phyloP scores from a whole-genome alignment of 2,113 vertebrate genomes.

The Ibidorhyncha struthersii region DNA sequence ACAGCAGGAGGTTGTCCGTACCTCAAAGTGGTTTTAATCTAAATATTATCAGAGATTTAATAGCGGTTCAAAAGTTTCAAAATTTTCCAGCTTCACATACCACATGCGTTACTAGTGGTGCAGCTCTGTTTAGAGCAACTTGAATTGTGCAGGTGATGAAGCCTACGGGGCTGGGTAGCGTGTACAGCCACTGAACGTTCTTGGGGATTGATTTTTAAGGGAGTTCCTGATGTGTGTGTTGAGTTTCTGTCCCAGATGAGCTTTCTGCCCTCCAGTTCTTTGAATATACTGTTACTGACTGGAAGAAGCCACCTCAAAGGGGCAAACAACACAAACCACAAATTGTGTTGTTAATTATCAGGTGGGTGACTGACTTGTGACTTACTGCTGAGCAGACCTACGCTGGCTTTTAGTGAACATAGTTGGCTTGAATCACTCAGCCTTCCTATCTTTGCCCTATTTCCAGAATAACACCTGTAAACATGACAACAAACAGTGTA shows the following conservation, averaged over 20 bases:
- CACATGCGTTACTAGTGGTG: neutral
- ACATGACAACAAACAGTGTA: neutral
- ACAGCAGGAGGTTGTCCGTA: neutral
- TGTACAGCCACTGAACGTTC: neutral
- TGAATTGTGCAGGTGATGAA: neutral
- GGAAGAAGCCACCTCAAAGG: neutral
- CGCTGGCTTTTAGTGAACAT: neutral
- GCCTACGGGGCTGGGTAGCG: fast-evolving
- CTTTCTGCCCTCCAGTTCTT: neutral
- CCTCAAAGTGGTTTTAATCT: neutral
- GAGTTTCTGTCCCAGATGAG: neutral
- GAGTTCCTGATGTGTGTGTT: neutral
- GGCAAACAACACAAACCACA: neutral
- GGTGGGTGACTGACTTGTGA: neutral
- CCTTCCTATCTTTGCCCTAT: neutral
- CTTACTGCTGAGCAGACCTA: neutral
- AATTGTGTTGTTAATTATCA: neutral
- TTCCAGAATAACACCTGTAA: neutral
- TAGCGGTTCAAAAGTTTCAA: neutral
- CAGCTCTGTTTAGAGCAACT: neutral
- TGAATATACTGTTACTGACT: neutral
- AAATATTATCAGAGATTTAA: neutral
- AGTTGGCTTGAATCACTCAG: neutral
- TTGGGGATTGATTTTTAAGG: neutral
- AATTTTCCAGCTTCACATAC: neutral